Base-by-base conservation (phyloP, 2,888 invertebrate species). In the Rhagonycha lutea region DNA sequence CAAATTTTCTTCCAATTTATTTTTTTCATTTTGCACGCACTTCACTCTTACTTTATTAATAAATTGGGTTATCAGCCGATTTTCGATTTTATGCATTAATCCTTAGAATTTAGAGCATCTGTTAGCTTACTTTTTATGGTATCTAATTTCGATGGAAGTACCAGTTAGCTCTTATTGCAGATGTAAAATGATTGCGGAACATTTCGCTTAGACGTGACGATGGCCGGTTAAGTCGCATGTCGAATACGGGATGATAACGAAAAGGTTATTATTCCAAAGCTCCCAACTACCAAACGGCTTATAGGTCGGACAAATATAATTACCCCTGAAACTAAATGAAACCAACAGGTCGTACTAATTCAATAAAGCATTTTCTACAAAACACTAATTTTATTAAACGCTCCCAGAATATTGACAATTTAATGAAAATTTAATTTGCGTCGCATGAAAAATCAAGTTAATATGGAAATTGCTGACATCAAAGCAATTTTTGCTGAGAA, bases 341-440 rank as follows among this genome's bases (percentile, higher is more conserved):
- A 83, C 84, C 85, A 84, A 86, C 85, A 86, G 84, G 84, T 85
- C 84, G 78, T 75, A 78, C 79, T 78, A 79, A 79, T 74, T 76
- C 76, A 79, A 80, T 80, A 79, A 79, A 73, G 84, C 81, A 81
- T 83, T 83, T 84, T 81, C 82, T 81, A 80, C 82, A 84, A 83
- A 84, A 84, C 84, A 82, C 85, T 85, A 86, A 86, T 86, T 86
- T 85, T 83, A 86, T 86, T 86, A 86, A 85, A 79, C 77, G 84
- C 83, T 83, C 81, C 81, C 83, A 82, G 83, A 83, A 85, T 86
- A 86, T 86, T 85, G 86, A 86, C 87, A 83, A 85, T 85, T 85
- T 86, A 86, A 86, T 86, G 85, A 86, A 86, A 86, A 86, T 85
- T 86, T 85, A 84, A 86, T 86, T 86, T 84, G 79, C 81, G 81